Evolutionary conservation across 2,113 vertebrate species (phyloP), one percentile per base, ranked within the genome.

Genomic region (Bubo blakistoni): DNA sequence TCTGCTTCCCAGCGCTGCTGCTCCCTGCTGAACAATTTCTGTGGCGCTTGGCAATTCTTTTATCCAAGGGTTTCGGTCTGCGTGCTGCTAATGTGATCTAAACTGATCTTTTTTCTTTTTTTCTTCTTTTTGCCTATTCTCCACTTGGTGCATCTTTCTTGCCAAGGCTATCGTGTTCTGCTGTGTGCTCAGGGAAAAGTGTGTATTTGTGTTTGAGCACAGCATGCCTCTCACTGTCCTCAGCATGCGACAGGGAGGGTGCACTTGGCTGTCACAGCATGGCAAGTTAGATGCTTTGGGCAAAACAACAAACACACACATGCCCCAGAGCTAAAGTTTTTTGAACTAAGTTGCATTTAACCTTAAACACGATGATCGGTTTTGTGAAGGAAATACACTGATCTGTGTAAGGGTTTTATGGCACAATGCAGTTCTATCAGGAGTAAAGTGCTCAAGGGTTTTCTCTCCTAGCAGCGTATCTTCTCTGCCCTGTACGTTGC

Each of bases 321-420:
- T 29, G 8, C 18, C 14, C 9, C 22, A 44, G 49, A 51, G 70
- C 32, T 17, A 18, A 82, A 58, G 16, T 11, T 44, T 25, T 84
- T 47, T 58, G 27, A 59, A 29, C 44, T 20, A 44, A 36, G 21
- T 30, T 42, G 29, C 16, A 9, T 82, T 76, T 71, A 47, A 46
- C 17, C 49, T 79, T 40, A 46, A 78, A 38, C 29, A 21, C 1
- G 1, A 17, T 1, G 1, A 20, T 40, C 0, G 1, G 20, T 57
- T 88, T 74, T 27, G 32, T 51, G 36, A 40, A 57, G 42, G 66
- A 78, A 78, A 44, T 38, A 7, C 9, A 7, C 32, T 58, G 54
- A 49, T 55, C 27, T 19, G 6, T 11, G 1, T 24, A 22, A 40
- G 34, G 58, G 34, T 6, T 52, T 58, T 34, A 40, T 29, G 38